Conservation (phyloP, 2,797 vertebrate genomes). For the Enteromius treurensis region DNA sequence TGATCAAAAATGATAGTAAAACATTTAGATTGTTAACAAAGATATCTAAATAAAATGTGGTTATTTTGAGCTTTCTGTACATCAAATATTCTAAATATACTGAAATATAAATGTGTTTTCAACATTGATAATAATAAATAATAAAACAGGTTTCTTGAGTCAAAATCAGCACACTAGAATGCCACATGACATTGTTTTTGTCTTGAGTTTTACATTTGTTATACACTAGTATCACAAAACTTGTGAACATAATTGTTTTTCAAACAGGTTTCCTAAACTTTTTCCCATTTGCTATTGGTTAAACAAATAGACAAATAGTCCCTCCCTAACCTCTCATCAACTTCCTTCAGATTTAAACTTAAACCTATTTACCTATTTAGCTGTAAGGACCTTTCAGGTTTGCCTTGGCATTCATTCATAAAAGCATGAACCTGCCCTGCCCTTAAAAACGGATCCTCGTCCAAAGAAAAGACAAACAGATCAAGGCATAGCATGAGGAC, state of each 20-base stretch:
- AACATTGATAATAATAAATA: not conserved
- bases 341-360: not conserved
- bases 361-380: not conserved
- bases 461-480: not conserved
- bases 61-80: not conserved
- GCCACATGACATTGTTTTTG: too few species aligned
- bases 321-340: not conserved
- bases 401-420: not conserved
- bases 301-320: not conserved
- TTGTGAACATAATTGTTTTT: not conserved
- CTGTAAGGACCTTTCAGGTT: not conserved
- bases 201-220: too few species aligned
- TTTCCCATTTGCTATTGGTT: not conserved
- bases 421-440: conserved; percentile 10
- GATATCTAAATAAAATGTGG: not conserved
- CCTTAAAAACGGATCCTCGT: not conserved
- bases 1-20: not conserved
- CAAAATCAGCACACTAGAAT: not conserved
- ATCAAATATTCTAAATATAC: not conserved
- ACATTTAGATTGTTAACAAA: not conserved
- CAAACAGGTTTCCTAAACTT: not conserved
- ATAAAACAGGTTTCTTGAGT: not conserved
- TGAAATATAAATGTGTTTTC: not conserved
- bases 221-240: not conserved
- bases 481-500: not conserved